Base-by-base conservation (phyloP, 2,888 invertebrate genomes). In the Adela reaumurella region DNA sequence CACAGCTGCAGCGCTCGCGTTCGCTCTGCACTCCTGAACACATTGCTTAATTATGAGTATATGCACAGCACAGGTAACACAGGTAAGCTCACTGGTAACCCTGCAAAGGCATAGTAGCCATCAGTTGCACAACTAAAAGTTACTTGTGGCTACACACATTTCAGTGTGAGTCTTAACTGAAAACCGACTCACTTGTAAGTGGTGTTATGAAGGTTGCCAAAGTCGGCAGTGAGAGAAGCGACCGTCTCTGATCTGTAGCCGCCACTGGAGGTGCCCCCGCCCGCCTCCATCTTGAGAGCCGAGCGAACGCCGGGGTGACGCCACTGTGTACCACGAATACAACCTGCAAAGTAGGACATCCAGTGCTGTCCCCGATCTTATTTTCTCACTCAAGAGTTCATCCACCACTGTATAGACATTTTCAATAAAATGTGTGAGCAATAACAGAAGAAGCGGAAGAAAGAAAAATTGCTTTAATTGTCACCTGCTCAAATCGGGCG, bases 1-100 rank as follows among this genome's bases (percentile, higher is more conserved):
- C 96, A 96, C 53, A 96, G 76, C 64, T 88, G 87, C 53, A 96
- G 74, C 1, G 92, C 92, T 63, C 87, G 85, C 56, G 88, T 88
- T 53, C 94, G 84, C 64, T 90, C 89, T 46, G 84, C 83, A 55
- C 88, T 87, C 59, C 89, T 87, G 59, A n/a, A n/a, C n/a, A n/a
- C n/a, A n/a, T n/a, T n/a, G n/a, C n/a, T n/a, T n/a, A n/a, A n/a
- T n/a, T n/a, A n/a, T n/a, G n/a, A n/a, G n/a, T n/a, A n/a, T n/a
- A n/a, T n/a, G n/a, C n/a, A n/a, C n/a, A n/a, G n/a, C n/a, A n/a
- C n/a, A n/a, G n/a, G n/a, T n/a, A n/a, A n/a, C n/a, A n/a, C n/a
- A n/a, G n/a, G n/a, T n/a, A n/a, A n/a, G n/a, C n/a, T n/a, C n/a
- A n/a, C n/a, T n/a, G n/a, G n/a, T n/a, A n/a, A n/a, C n/a, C n/a